phyloP scores from a whole-genome alignment of 2,888 invertebrate genomes.

The Brachyptera risi region DNA sequence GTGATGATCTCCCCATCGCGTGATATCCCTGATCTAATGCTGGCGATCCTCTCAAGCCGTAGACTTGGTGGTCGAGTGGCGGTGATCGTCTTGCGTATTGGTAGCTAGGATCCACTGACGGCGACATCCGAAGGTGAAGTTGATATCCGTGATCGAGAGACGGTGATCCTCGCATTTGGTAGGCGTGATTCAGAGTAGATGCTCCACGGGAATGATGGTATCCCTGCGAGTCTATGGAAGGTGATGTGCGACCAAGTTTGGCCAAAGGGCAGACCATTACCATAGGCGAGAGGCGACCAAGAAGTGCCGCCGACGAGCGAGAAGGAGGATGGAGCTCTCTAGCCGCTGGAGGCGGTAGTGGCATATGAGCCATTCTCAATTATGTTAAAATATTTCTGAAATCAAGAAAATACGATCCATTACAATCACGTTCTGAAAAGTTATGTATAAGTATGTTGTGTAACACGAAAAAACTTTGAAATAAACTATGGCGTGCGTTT shows the following conservation, averaged over 20 bases:
- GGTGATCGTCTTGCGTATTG: conserved; percentile 31
- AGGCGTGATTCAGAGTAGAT: conserved; percentile 35
- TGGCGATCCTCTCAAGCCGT: conserved; percentile 33
- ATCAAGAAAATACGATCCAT: too few species aligned
- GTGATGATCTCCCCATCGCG: conserved; percentile 29
- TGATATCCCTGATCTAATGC: conserved; percentile 25
- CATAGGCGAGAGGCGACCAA: conserved; percentile 47
- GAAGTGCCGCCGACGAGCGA: conserved; percentile 28
- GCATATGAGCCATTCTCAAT: conserved; percentile 12
- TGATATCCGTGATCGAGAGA: conserved; percentile 15
- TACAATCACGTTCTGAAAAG: too few species aligned
- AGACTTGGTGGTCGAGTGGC: conserved; percentile 28
- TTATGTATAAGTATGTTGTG: too few species aligned
- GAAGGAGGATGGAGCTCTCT: conserved; percentile 1
- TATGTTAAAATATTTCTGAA: too few species aligned
- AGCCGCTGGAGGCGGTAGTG: conserved; percentile 6
- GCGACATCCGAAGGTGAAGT: not conserved
- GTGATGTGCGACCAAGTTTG: conserved; percentile 52
- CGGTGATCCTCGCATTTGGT: conserved; percentile 35
- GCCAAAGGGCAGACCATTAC: conserved; percentile 58
- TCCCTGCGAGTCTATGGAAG: conserved; percentile 39
- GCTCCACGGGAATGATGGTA: conserved; percentile 37
- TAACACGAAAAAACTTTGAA: too few species aligned
- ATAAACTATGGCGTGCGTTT: too few species aligned
- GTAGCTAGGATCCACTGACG: conserved; percentile 13